Percentiles rank a stretch among this genome's conserved stretches.
These are phyloP conservation scores for Ceratosolen solmsi DNA, from an alignment of 1,140 invertebrate genomes.

Conservation along the genomic window DNA sequence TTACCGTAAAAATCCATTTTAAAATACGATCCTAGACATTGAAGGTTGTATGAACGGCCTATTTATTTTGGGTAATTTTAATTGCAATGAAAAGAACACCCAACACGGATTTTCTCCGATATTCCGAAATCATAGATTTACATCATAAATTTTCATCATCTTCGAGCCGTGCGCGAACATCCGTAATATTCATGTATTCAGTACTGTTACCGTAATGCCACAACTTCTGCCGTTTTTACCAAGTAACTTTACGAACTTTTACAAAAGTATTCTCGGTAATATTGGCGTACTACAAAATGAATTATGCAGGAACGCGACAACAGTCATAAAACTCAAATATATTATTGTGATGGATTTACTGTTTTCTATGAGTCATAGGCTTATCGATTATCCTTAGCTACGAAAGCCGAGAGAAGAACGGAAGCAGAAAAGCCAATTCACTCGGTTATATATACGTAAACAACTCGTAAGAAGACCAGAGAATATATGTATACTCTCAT, in stretches of 20 bases:
- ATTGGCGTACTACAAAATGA: constrained; percentile 23
- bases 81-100: too few relatives aligned
- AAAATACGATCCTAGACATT: too few relatives aligned
- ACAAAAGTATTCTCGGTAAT: not conserved
- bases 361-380: not conserved
- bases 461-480: not conserved
- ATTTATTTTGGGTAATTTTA: too few relatives aligned
- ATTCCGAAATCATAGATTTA: not conserved
- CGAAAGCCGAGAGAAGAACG: constrained; percentile 24
- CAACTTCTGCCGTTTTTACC: not conserved
- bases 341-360: constrained; percentile 18
- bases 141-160: not conserved
- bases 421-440: constrained; percentile 31
- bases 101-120: not conserved
- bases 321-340: constrained; percentile 1
- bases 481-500: not conserved
- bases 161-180: not conserved
- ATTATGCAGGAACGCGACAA: constrained; percentile 16
- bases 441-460: not conserved
- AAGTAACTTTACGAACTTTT: not conserved
- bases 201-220: not conserved
- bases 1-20: too few relatives aligned
- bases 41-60: too few relatives aligned
- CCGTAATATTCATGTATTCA: not conserved
- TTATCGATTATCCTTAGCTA: not conserved